Evolutionary conservation across 1,140 invertebrate genomes (phyloP).

Genomic region (Saccostrea glomerata): DNA sequence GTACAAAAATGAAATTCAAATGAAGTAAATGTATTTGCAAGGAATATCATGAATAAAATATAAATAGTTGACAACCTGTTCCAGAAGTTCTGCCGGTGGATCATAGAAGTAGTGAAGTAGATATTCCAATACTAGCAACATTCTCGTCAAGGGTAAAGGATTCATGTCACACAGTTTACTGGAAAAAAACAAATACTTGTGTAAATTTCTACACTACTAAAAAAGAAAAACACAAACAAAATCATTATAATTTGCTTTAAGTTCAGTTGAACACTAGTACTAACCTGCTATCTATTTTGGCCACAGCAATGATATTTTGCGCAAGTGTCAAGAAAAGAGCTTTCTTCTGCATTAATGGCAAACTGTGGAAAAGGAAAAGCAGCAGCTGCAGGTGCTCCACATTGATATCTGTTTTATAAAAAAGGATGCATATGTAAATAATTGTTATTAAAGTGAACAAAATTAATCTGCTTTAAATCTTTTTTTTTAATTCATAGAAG

Average conservation of each 20-base stretch:
- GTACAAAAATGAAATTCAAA: too few species aligned
- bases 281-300: slow-evolving; percentile 44
- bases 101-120: slow-evolving; percentile 97
- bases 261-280: neutral
- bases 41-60: neutral
- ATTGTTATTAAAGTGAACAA: neutral
- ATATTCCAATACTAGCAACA: slow-evolving; percentile 95
- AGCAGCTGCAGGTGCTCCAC: slow-evolving; percentile 96
- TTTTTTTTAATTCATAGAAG: too few species aligned
- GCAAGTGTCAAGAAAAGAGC: slow-evolving; percentile 87
- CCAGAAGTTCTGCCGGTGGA: slow-evolving; percentile 80
- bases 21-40: neutral
- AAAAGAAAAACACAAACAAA: too few species aligned
- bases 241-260: neutral
- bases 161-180: slow-evolving; percentile 69
- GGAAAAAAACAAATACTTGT: slow-evolving; percentile 45
- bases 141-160: slow-evolving; percentile 89
- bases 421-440: neutral
- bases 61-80: slow-evolving; percentile 78
- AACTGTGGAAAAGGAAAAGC: slow-evolving; percentile 94
- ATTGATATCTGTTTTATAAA: slow-evolving; percentile 83
- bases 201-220: neutral
- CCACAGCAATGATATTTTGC: slow-evolving; percentile 69
- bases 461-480: too few species aligned
- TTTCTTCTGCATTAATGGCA: slow-evolving; percentile 98